Evolutionary conservation across 2,797 vertebrate species (phyloP).

Genomic region (Scolopax rusticola): DNA sequence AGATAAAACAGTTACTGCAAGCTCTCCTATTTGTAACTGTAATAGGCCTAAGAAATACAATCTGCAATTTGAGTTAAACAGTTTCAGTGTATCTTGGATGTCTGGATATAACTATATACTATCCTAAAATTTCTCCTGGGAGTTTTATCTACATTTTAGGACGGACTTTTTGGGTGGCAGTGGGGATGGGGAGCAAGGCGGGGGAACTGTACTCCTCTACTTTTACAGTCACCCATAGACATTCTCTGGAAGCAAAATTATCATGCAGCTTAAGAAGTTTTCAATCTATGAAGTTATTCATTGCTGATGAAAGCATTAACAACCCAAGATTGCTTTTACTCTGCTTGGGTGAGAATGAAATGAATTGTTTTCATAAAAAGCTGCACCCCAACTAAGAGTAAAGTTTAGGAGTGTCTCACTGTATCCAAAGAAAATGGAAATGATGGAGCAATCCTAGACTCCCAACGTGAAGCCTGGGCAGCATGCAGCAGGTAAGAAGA

Average conservation of each 20-base stretch:
- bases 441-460: neutral
- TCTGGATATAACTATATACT: neutral
- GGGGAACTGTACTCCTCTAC: neutral
- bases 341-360: neutral
- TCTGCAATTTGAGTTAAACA: neutral
- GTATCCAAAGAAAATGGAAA: neutral
- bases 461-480: neutral
- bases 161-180: neutral
- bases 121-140: neutral
- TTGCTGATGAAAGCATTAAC: conserved; percentile 34
- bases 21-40: neutral
- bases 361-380: neutral
- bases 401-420: neutral
- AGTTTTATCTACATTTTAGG: neutral
- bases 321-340: conserved; percentile 20
- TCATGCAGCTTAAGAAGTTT: neutral
- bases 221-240: neutral
- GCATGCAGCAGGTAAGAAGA: neutral
- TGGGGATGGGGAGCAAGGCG: too few species aligned
- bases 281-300: conserved; percentile 14
- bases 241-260: conserved; percentile 30
- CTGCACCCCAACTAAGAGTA: neutral
- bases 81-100: neutral
- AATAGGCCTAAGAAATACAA: neutral
- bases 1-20: neutral